These are phyloP conservation scores for Brenthis ino DNA, from an alignment of 2,888 invertebrate genomes.

Conservation along the genomic window DNA sequence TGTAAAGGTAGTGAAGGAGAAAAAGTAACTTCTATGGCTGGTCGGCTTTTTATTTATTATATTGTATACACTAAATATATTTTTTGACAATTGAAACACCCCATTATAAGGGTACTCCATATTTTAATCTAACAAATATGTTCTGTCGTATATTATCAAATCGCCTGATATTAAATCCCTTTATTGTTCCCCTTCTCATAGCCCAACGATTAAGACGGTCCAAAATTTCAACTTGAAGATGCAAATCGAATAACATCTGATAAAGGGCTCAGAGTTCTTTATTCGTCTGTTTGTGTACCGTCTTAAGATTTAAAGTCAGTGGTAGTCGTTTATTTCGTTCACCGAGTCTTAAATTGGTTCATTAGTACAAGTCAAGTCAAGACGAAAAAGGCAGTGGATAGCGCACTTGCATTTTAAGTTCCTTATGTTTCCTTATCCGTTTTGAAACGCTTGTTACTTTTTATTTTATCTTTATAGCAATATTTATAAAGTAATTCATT, in stretches of 20 bases:
- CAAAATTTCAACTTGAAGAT: constrained; percentile 43
- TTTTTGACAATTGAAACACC: neutral
- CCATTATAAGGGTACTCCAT: neutral
- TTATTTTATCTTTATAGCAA: neutral
- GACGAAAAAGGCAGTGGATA: constrained; percentile 19
- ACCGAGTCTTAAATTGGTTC: constrained; percentile 57
- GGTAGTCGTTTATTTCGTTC: constrained; percentile 44
- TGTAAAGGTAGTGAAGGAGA: no score
- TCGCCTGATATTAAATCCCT: constrained; percentile 35
- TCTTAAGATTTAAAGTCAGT: constrained; percentile 49
- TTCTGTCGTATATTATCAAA: constrained; percentile 20
- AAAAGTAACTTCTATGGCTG: no score
- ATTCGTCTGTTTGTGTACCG: constrained; percentile 51
- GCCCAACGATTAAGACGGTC: constrained; percentile 37
- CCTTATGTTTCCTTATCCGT: constrained; percentile 9
- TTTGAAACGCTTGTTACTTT: neutral
- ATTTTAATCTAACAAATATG: neutral
- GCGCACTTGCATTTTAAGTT: constrained; percentile 24
- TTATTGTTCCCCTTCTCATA: constrained; percentile 30
- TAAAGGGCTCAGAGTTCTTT: constrained; percentile 46
- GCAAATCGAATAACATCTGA: constrained; percentile 54
- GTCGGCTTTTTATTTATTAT: no score
- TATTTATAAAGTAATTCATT: neutral
- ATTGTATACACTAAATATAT: neutral
- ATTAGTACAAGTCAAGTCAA: constrained; percentile 46